These are phyloP conservation scores for Hydrozoanthus gracilis DNA, from an alignment of 92 coral and sea anemone genomes.

Conservation along the genomic window DNA sequence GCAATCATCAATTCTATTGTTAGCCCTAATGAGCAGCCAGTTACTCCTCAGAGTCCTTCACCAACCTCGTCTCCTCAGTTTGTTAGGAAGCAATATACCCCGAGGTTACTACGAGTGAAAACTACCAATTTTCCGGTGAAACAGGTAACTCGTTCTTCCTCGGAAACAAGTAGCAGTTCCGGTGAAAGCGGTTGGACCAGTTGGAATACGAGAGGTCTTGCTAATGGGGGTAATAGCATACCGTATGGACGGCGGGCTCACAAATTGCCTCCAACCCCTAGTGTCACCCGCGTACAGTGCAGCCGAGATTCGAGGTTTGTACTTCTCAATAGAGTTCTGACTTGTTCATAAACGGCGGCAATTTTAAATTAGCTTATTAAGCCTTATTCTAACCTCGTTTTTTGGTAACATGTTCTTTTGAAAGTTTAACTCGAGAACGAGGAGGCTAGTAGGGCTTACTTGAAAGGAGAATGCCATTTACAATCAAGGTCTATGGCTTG, in stretches of 20 bases:
- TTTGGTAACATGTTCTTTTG: too few species aligned
- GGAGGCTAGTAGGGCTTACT: too few species aligned
- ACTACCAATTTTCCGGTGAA: conserved; percentile 31
- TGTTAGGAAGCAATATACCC: conserved; percentile 59
- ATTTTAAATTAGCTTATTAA: too few species aligned
- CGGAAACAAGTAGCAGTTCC: conserved; percentile 86
- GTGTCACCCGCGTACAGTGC: neutral
- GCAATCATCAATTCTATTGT: conserved; percentile 67
- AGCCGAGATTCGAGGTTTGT: conserved; percentile 42
- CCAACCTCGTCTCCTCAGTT: conserved; percentile 68
- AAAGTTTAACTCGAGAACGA: too few species aligned
- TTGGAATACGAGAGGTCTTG: conserved; percentile 61
- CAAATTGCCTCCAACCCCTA: conserved; percentile 67
- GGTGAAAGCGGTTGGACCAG: conserved; percentile 78
- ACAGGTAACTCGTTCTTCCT: conserved; percentile 71
- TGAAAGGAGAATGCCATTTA: too few species aligned
- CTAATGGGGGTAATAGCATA: conserved; percentile 38
- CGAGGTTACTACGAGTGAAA: conserved; percentile 65
- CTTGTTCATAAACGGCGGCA: too few species aligned
- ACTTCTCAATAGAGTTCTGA: neutral
- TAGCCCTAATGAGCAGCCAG: conserved; percentile 54
- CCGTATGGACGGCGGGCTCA: conserved; percentile 58
- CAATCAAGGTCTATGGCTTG: too few species aligned
- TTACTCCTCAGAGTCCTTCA: conserved; percentile 52
- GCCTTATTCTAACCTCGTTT: too few species aligned